These are phyloP conservation scores for Galerucella calmariensis DNA, from an alignment of 2,888 invertebrate genomes.

Conservation along the genomic window DNA sequence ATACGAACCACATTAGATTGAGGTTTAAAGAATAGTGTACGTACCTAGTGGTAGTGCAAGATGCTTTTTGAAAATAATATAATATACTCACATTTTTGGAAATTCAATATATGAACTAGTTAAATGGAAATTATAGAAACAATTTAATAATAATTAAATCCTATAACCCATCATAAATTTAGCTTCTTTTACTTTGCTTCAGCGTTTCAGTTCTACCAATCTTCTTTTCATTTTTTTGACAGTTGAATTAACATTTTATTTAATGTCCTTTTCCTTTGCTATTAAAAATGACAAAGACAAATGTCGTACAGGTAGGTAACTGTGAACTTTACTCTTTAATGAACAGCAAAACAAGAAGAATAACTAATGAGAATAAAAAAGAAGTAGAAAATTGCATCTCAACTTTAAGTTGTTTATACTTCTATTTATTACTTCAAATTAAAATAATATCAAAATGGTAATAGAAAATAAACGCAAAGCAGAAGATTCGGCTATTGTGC, in stretches of 20 bases:
- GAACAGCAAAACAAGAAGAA: not conserved
- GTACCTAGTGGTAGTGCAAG: not conserved
- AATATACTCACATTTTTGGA: not conserved
- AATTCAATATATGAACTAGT: not conserved
- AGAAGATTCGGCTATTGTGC: constrained; percentile 72
- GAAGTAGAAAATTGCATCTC: not conserved
- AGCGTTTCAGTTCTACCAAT: not conserved
- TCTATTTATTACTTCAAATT: not conserved
- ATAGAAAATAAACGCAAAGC: constrained; percentile 73
- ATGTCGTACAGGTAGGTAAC: not conserved
- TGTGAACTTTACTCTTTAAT: not conserved
- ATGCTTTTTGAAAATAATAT: not conserved
- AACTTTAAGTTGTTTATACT: not conserved
- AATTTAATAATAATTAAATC: not conserved
- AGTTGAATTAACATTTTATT: not conserved
- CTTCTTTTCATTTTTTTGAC: not conserved
- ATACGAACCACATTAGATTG: not conserved
- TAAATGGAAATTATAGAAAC: not conserved
- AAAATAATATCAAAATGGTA: constrained; percentile 48
- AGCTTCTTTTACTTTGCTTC: not conserved
- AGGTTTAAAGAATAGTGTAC: not conserved
- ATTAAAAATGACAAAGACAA: not conserved
- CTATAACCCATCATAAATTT: not conserved
- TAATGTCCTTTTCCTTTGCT: not conserved
- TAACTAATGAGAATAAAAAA: not conserved